phyloP scores from a whole-genome alignment of 2,113 vertebrate species.

The Crotalus helleri region DNA sequence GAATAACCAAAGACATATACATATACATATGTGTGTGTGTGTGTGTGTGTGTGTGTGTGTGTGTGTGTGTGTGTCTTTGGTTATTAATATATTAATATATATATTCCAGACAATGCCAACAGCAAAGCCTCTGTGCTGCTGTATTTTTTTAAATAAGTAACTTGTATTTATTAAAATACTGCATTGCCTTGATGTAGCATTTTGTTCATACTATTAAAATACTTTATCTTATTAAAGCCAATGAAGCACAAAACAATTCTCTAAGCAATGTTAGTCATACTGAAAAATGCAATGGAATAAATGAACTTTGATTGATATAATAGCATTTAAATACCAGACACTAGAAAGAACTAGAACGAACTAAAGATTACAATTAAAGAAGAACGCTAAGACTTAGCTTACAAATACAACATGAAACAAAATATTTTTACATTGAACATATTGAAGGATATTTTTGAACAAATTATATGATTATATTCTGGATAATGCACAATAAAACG shows the following conservation, averaged over 20 bases:
- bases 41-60: too few species aligned
- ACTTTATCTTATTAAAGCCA: neutral
- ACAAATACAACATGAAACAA: neutral
- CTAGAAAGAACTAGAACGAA: too few species aligned
- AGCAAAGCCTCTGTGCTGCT: neutral
- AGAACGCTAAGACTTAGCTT: neutral
- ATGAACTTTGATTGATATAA: neutral
- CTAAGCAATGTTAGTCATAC: neutral
- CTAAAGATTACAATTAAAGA: neutral
- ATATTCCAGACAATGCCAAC: neutral
- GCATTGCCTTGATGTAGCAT: neutral
- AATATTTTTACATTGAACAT: neutral
- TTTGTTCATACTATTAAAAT: neutral
- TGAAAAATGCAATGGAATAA: neutral
- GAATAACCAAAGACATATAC: too few species aligned
- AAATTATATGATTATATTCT: rapidly evolving
- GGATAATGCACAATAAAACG: neutral
- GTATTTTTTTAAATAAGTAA: rapidly evolving
- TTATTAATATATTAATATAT: too few species aligned
- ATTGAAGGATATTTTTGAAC: neutral
- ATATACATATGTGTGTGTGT: too few species aligned
- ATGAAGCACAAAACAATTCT: neutral
- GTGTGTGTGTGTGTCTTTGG: too few species aligned
- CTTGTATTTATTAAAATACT: neutral
- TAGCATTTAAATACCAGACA: too few species aligned